These are phyloP conservation scores for Cladorhizidae sp. DNA, from an alignment of 37 sponge, comb jelly and placozoan genomes.

Conservation along the genomic window DNA sequence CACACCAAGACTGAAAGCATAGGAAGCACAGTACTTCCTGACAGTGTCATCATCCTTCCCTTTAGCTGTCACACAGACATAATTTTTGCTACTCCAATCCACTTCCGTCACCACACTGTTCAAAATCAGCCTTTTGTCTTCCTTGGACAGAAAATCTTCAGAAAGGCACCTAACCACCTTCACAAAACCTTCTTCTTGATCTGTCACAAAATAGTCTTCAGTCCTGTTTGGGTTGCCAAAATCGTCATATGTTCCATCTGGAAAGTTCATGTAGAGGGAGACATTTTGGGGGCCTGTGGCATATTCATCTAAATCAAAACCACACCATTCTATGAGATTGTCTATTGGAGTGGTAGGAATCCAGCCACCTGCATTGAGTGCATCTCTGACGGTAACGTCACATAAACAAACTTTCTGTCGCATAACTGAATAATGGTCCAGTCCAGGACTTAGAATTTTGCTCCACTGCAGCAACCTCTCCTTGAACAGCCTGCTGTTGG, in stretches of 20 bases:
- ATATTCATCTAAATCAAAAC: conserved; percentile 25
- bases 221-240: conserved; percentile 18
- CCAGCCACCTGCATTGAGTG: conserved; percentile 28
- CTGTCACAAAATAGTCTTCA: conserved; percentile 43
- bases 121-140: conserved; percentile 35
- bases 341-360: conserved; percentile 8
- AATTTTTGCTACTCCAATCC: conserved; percentile 40
- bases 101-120: conserved; percentile 26
- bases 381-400: conserved; percentile 35
- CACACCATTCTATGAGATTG: conserved; percentile 35
- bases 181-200: conserved; percentile 28
- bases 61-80: conserved; percentile 53
- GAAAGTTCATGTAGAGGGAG: conserved; percentile 3
- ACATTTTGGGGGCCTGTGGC: conserved; percentile 2
- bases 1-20: conserved; percentile 58
- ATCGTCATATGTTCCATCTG: conserved; percentile 2
- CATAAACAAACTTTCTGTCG: not conserved
- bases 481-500: not conserved
- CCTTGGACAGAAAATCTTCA: not conserved
- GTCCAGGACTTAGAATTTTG: not conserved
- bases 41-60: not conserved
- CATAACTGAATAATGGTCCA: not conserved
- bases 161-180: conserved; percentile 41
- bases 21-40: conserved; percentile 28
- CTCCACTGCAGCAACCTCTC: not conserved